Conservation (phyloP, 2,888 invertebrate species). For the Bruchidius siliquastri region DNA sequence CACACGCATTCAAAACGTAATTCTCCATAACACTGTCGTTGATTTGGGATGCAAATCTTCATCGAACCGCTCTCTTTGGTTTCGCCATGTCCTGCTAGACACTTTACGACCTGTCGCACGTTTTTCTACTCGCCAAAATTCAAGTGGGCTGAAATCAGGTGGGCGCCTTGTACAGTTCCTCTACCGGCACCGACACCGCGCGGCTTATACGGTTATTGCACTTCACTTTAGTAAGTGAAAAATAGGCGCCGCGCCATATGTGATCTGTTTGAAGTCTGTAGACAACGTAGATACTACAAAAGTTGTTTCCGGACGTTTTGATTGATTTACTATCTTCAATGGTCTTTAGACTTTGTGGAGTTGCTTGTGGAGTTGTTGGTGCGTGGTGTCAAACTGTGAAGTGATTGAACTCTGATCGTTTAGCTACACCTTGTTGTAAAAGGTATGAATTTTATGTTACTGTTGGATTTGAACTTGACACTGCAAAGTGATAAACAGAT, state of each 20-base stretch:
- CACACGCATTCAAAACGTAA: background rate
- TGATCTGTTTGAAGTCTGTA: background rate
- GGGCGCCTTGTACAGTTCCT: background rate
- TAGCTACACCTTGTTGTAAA: no score
- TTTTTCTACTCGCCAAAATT: background rate
- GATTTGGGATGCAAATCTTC: background rate
- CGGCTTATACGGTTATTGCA: background rate
- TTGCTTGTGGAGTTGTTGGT: background rate
- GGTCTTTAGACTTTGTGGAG: background rate
- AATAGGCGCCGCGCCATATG: background rate
- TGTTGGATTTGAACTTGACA: no score
- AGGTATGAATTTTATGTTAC: no score
- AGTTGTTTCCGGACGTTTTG: background rate
- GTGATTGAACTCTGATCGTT: background rate
- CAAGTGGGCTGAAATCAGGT: background rate
- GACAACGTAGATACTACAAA: no score
- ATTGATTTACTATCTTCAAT: no score
- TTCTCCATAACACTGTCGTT: background rate
- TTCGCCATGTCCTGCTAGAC: background rate
- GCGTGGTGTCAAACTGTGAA: background rate
- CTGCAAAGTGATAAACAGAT: no score
- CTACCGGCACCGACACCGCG: background rate
- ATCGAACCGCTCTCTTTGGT: no score
- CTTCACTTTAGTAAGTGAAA: background rate
- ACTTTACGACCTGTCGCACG: background rate